Base-by-base conservation (phyloP, 2,888 invertebrate species). In the Blastobasis adustella region DNA sequence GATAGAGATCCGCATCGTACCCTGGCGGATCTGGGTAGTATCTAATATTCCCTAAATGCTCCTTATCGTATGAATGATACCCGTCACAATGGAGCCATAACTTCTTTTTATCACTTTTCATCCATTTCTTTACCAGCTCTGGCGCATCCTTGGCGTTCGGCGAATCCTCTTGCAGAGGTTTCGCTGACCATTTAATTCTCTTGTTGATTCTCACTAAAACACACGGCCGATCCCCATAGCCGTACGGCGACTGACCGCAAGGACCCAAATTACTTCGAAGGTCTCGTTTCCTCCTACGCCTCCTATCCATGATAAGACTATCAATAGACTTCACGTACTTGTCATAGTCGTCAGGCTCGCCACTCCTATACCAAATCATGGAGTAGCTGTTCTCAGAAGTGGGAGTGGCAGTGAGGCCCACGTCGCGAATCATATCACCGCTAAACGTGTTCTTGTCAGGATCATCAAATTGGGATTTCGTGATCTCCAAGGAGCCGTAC, bases 21-120 rank as follows among this genome's bases (percentile, higher is more conserved):
- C 86, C 87, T 1, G 87, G 87, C 0, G 87, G 87, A 53, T 86
- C 58, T 0, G 87, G 87, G 53, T 71, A 78, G 52, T 88, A 88
- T 23, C 61, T 69, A 54, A 88, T 75, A 6, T 42, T 70, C 0
- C 80, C 79, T 49, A 86, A 66, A 56, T 87, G 86, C 49, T 86
- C 83, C 38, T 71, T 75, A 59, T 86, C 88, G 58, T 82, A 80
- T 0, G 76, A 59, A 59, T 82, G 70, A 38, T 63, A 71, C 0
- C 87, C 87, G 4, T 58, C 60, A 56, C 87, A 88, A 49, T 76
- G 67, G 9, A 87, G 49, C 82, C 86, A 85, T 3, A 82, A 59
- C 48, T 67, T 76, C 10, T 68, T 70, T n/a, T 62, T 65, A 40
- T 75, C 67, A 5, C 43, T 57, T 43, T 58, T 67, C 57, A 82